A percentile compares a stretch with the other conserved stretches of the same genome.
Evolutionary conservation across 1,140 invertebrate species (phyloP).

Genomic region (Contarinia nasturtii): DNA sequence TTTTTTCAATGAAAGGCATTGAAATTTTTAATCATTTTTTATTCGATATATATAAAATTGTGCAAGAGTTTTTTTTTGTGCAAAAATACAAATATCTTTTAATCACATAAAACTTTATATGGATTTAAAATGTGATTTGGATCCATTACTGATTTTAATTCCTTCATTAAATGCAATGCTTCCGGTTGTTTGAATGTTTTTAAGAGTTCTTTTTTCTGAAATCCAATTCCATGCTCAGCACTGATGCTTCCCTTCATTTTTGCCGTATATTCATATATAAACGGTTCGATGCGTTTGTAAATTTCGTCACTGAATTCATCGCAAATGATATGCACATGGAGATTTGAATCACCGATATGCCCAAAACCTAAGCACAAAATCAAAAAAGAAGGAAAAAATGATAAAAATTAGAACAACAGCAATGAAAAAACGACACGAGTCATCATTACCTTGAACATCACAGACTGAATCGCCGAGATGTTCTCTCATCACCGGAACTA

Average conservation of each 20-base stretch:
- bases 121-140: slow-evolving; percentile 89
- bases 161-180: slow-evolving; percentile 62
- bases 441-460: slow-evolving; percentile 72
- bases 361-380: slow-evolving; percentile 87
- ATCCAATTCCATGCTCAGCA: slow-evolving; percentile 90
- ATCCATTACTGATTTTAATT: slow-evolving; percentile 73
- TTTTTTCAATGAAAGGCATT: no score
- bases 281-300: slow-evolving; percentile 65
- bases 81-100: neutral
- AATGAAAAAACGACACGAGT: no score
- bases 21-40: no score
- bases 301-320: slow-evolving; percentile 48
- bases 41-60: no score
- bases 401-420: no score
- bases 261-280: slow-evolving; percentile 72
- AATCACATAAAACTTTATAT: slow-evolving; percentile 64
- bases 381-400: no score
- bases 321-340: slow-evolving; percentile 74
- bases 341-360: slow-evolving; percentile 80
- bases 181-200: slow-evolving; percentile 60
- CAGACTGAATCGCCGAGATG: slow-evolving; percentile 35
- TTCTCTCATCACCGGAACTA: slow-evolving; percentile 53
- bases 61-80: no score
- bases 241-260: slow-evolving; percentile 76
- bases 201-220: slow-evolving; percentile 72